Conservation (phyloP, 2,888 invertebrate genomes). For the Eupithecia dodoneata region DNA sequence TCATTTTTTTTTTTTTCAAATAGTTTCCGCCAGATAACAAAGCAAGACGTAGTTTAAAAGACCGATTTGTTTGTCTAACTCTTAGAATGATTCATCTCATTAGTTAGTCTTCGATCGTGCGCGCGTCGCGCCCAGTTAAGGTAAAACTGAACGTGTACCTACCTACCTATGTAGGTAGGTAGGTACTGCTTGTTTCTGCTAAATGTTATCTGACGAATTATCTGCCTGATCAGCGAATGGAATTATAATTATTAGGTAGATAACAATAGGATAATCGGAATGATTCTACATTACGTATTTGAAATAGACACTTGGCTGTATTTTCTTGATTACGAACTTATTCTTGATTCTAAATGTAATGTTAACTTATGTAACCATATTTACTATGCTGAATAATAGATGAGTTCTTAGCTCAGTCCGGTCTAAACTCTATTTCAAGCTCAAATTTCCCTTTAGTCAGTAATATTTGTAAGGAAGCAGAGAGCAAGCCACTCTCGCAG, state of each 20-base stretch:
- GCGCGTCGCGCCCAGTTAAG: not conserved
- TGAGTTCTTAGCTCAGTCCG: not conserved
- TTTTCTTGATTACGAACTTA: not conserved
- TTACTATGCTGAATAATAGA: not conserved
- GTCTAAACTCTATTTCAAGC: not conserved
- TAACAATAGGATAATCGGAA: not conserved
- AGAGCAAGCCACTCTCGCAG: conserved; percentile 42
- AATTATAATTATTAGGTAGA: not conserved
- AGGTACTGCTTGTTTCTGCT: not conserved
- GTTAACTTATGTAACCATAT: not conserved
- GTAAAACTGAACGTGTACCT: not conserved
- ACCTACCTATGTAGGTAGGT: not conserved
- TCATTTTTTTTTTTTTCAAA: too few species aligned
- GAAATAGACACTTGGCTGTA: not conserved
- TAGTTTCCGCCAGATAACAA: conserved; percentile 10
- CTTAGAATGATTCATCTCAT: conserved; percentile 19
- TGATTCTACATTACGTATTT: not conserved
- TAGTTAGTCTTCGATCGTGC: conserved; percentile 13
- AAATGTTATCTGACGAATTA: not conserved
- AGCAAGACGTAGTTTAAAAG: conserved; percentile 10
- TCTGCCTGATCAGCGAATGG: not conserved
- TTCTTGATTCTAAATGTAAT: not conserved
- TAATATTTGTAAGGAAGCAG: conserved; percentile 6
- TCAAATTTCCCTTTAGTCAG: not conserved
- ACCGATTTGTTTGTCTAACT: conserved; percentile 15